These are phyloP conservation scores for Mobula hypostoma DNA, from an alignment of 2,113 vertebrate genomes.

Conservation along the genomic window DNA sequence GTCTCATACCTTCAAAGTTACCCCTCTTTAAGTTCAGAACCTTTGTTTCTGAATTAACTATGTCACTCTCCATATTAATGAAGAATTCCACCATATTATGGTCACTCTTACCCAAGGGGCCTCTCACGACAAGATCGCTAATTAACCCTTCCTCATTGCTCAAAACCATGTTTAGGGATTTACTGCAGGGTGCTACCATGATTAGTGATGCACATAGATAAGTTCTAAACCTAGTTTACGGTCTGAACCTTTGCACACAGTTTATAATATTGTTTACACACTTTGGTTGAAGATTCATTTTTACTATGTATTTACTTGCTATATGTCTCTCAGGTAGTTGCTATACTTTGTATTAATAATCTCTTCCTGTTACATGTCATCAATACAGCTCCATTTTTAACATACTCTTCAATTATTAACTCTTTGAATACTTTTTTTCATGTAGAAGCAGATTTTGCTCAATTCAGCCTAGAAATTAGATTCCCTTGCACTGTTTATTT, in stretches of 20 bases:
- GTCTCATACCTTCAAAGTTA: no score
- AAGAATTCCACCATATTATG: no score
- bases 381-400: not conserved
- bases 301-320: not conserved
- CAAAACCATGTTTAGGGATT: not conserved
- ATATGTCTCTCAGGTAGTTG: not conserved
- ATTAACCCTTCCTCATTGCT: no score
- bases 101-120: no score
- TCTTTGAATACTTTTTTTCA: not conserved
- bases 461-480: no score
- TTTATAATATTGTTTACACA: not conserved
- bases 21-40: no score
- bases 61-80: no score
- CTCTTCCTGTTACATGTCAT: not conserved
- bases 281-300: not conserved
- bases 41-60: no score
- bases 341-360: not conserved
- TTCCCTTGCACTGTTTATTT: no score
- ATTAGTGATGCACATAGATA: not conserved
- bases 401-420: not conserved
- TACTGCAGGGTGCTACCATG: not conserved
- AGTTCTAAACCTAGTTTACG: not conserved
- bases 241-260: not conserved
- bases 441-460: not conserved
- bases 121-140: no score